phyloP scores from a whole-genome alignment of 1,140 invertebrate genomes.

The Brachionus paranguensis region DNA sequence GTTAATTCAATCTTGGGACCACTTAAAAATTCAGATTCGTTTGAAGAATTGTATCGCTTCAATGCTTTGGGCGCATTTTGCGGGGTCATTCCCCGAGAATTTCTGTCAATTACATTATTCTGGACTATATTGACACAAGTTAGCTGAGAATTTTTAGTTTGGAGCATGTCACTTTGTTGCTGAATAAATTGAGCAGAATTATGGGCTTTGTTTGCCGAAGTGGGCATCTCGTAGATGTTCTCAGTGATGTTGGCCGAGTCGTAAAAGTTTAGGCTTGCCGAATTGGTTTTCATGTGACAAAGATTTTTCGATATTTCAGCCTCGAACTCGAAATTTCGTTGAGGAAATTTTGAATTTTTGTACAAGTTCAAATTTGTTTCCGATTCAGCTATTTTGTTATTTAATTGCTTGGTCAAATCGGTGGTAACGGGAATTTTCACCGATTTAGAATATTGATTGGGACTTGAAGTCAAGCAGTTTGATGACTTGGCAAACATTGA shows the following conservation, averaged over 20 bases:
- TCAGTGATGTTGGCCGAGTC: neutral
- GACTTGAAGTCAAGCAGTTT: neutral
- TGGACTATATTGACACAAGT: neutral
- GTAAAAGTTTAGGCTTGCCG: neutral
- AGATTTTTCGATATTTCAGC: neutral
- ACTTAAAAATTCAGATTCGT: neutral
- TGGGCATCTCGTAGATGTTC: slow-evolving; percentile 1
- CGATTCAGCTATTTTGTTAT: neutral
- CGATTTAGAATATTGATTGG: slow-evolving; percentile 5
- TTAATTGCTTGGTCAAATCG: slow-evolving; percentile 5
- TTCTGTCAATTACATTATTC: neutral
- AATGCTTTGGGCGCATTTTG: neutral
- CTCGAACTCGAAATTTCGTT: slow-evolving; percentile 11
- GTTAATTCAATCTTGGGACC: slow-evolving; percentile 2
- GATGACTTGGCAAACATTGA: neutral
- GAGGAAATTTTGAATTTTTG: neutral
- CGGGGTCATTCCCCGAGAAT: neutral
- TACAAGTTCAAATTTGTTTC: neutral
- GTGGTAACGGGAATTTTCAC: slow-evolving; percentile 36
- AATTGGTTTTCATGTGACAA: neutral
- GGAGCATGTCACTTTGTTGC: neutral
- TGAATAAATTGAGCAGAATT: neutral
- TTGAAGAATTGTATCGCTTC: slow-evolving; percentile 10
- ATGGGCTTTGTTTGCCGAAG: neutral
- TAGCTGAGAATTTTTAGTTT: neutral